Percentiles rank a stretch among this genome's conserved stretches.
Evolutionary conservation across 2,113 vertebrate genomes (phyloP).

Genomic region (Nothocercus nigrocapillus): DNA sequence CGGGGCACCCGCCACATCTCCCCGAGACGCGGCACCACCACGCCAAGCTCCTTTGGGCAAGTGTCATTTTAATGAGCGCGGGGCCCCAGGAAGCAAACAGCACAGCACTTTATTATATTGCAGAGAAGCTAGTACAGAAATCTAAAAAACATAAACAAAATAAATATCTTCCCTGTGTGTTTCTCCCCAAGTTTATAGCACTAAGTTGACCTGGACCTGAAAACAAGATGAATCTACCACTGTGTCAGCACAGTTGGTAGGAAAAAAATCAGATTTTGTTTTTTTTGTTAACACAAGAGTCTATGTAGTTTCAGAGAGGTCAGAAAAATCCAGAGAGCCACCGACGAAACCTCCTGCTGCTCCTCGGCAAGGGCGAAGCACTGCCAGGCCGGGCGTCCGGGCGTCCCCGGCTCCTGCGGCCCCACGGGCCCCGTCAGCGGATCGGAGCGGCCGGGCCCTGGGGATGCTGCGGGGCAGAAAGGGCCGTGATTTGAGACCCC

Average conservation of each 20-base stretch:
- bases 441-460: neutral
- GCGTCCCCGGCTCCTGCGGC: neutral
- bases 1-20: too few relatives aligned
- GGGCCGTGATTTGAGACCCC: neutral
- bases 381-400: neutral
- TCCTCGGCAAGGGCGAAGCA: neutral
- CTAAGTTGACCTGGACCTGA: constrained; percentile 38
- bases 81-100: constrained; percentile 40
- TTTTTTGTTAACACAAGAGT: neutral
- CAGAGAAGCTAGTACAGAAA: constrained; percentile 47
- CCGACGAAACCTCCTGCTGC: neutral
- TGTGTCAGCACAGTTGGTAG: neutral
- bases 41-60: constrained; percentile 22
- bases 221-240: constrained; percentile 18
- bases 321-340: neutral
- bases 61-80: constrained; percentile 68
- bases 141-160: constrained; percentile 63
- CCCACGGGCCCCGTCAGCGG: neutral
- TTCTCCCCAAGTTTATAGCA: constrained; percentile 51
- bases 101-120: constrained; percentile 6
- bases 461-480: neutral
- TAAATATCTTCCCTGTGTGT: constrained; percentile 49
- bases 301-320: constrained; percentile 26
- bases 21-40: neutral
- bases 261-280: neutral